Evolutionary conservation across 2,113 vertebrate genomes (phyloP).

Genomic region (Hassar affinis): DNA sequence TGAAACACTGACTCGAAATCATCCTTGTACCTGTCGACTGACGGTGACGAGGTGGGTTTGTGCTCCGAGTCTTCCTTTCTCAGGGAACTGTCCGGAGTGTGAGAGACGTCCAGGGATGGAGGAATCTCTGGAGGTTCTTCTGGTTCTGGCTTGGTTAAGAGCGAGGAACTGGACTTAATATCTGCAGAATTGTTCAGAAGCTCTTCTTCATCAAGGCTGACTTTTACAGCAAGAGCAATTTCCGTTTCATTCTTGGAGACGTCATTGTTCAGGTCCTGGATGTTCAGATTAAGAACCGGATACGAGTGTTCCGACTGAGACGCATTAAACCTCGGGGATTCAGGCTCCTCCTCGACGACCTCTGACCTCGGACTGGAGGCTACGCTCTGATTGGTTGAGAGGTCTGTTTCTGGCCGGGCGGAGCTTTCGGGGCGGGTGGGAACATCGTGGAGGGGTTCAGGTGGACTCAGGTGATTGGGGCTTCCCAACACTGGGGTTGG

Average conservation of each 20-base stretch:
- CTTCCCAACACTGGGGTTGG: conserved; percentile 58
- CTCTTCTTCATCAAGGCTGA: conserved; percentile 31
- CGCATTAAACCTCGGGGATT: conserved; percentile 56
- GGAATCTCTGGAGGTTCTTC: conserved; percentile 52
- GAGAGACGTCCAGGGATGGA: conserved; percentile 57
- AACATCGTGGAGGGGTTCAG: conserved; percentile 53
- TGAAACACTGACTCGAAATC: conserved; percentile 74
- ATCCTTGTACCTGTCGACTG: conserved; percentile 67
- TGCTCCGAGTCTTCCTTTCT: conserved; percentile 62
- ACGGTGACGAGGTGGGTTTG: conserved; percentile 30
- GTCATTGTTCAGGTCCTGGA: conserved; percentile 37
- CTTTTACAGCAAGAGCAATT: not conserved
- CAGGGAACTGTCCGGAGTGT: conserved; percentile 67
- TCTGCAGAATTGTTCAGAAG: conserved; percentile 40
- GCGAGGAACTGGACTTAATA: conserved; percentile 20
- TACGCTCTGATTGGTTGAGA: conserved; percentile 52
- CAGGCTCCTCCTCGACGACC: conserved; percentile 76
- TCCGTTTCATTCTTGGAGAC: not conserved
- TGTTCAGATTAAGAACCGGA: conserved; percentile 65
- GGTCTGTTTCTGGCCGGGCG: conserved; percentile 46
- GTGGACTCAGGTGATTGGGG: conserved; percentile 65
- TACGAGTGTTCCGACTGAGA: conserved; percentile 59
- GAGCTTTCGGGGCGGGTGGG: conserved; percentile 45
- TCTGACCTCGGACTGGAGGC: conserved; percentile 71
- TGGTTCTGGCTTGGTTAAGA: conserved; percentile 55